Conservation (phyloP, 2,797 vertebrate genomes). For the Rhynchonycteris naso region DNA sequence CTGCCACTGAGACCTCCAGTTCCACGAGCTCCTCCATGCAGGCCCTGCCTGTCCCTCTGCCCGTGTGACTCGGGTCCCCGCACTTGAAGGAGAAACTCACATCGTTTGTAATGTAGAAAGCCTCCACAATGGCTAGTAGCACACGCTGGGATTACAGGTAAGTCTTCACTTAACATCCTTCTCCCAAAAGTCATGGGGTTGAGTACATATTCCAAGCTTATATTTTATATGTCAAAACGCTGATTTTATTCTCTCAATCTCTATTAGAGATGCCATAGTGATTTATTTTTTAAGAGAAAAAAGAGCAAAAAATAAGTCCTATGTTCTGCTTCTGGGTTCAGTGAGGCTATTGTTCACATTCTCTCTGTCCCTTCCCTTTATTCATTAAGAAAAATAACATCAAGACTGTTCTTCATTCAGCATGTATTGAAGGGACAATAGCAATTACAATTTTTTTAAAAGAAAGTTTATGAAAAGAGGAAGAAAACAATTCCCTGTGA, state of each 20-base stretch:
- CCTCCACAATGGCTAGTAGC: background rate
- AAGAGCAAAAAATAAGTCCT: background rate
- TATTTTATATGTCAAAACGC: background rate
- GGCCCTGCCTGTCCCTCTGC: background rate
- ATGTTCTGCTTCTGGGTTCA: background rate
- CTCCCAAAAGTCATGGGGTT: background rate
- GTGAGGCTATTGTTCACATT: background rate
- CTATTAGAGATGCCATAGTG: background rate
- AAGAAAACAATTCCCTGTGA: background rate
- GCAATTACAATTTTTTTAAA: background rate
- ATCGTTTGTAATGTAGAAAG: background rate
- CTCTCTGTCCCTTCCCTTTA: background rate
- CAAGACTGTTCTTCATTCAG: background rate
- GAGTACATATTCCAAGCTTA: background rate
- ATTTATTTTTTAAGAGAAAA: background rate
- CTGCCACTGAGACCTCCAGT: background rate
- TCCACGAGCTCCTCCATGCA: background rate
- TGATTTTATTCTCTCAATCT: background rate
- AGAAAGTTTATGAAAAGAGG: background rate
- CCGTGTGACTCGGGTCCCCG: background rate
- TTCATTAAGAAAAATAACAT: slow-evolving; percentile 59
- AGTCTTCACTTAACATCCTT: background rate
- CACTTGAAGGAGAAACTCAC: background rate
- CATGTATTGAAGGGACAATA: background rate
- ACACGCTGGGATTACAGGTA: background rate